Evolutionary conservation across 2,113 vertebrate genomes (phyloP), one percentile per base, ranked within the genome.

Genomic region (Ciconia stormi): DNA sequence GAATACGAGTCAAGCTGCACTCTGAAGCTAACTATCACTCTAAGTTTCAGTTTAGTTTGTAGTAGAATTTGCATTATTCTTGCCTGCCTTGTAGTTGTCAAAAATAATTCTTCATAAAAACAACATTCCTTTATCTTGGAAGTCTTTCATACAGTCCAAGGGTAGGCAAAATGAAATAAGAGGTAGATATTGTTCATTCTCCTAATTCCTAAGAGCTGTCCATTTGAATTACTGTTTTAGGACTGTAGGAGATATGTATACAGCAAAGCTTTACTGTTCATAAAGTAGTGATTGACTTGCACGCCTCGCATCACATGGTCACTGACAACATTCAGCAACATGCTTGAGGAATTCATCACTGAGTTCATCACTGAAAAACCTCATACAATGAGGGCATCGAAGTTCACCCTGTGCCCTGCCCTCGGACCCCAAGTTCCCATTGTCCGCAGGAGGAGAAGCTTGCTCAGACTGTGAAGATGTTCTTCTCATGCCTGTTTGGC

Each of bases 311-410:
- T 73, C 29, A 25, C 7, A 1, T 19, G n/a, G 66, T 98, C 97
- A 98, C 94, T 98, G 98, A 77, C 98, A 98, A 78, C 99, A 99
- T 82, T 99, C 99, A 4, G 98, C 95, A 73, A 99, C 98, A 2
- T 99, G 99, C 79, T 98, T 98, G 52, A 99, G 96, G 95, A 99
- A 99, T 94, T 98, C 99, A 11, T 97, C 97, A 2, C 98, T 82
- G 17, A 98, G 98, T 50, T 97, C 97, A 18, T 99, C 99, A 1
- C 93, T 93, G 86, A 99, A 99, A 53, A 95, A 97, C 85, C 92
- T 97, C 76, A 98, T 96, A 87, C 99, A 99, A 1, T 97, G 98
- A 3, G 99, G 99, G 66, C 99, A 99, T 97, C 99, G 98, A 2
- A 99, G 97, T 69, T 99, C 98, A 6, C 98, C 98, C 74, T 98